Evolutionary conservation across 2,888 invertebrate species (phyloP).

Genomic region (Myathropa florea): DNA sequence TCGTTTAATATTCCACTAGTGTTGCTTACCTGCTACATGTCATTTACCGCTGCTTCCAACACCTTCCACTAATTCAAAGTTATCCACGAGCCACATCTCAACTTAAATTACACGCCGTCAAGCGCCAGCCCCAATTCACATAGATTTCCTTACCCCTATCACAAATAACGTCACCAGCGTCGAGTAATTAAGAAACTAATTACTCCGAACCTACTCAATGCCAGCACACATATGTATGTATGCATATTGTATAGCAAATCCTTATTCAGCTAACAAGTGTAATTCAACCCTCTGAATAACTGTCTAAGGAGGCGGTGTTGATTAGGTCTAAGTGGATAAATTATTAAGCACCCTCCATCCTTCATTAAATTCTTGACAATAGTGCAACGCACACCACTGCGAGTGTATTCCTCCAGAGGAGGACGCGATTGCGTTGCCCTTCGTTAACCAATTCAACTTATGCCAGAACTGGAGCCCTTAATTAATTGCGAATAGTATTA

Average conservation of each 20-base stretch:
- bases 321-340: constrained; percentile 26
- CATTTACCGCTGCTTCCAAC: not conserved
- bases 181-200: constrained; percentile 29
- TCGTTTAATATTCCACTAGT: not conserved
- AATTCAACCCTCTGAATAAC: constrained; percentile 11
- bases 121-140: not conserved
- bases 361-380: not conserved
- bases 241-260: not conserved
- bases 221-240: not conserved
- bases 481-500: constrained; percentile 8
- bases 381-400: not conserved
- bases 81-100: not conserved
- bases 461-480: not conserved
- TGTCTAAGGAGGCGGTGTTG: constrained; percentile 10
- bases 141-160: not conserved
- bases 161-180: constrained; percentile 12
- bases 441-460: not conserved
- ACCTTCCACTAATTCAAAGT: not conserved
- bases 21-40: not conserved
- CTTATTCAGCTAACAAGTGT: constrained; percentile 12
- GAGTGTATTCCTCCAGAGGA: not conserved
- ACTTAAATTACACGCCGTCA: not conserved
- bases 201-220: not conserved
- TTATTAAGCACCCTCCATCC: constrained; percentile 21
- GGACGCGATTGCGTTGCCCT: not conserved